Evolutionary conservation across 2,888 invertebrate species (phyloP), one percentile per base, ranked within the genome.

Genomic region (Agrypnus murinus): DNA sequence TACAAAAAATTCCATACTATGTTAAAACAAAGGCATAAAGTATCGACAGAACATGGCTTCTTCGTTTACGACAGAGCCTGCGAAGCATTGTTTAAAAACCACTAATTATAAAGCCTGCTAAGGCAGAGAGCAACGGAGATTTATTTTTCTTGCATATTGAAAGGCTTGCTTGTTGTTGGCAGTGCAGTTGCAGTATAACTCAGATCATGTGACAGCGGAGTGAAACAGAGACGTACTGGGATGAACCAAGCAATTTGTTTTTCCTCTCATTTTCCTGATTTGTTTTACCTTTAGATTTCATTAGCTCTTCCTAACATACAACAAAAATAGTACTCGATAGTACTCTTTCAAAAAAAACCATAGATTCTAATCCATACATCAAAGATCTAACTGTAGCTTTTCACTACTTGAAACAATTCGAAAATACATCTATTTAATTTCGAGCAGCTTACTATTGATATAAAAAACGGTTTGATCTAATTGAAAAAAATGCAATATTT

Each of bases 91-190:
- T 84, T 84, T 84, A 84, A 85, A 84, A 84, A 84, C 81, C 84
- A 84, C 85, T 85, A 85, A 85, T 85, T 85, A 84, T 84, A 84
- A 84, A 82, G 81, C 81, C 81, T 79, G 82, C 81, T 81, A 79
- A 78, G 79, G 78, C 77, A 77, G 76, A 77, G 76, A 77, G 75
- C 73, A 77, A 76, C 74, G 77, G 82, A 85, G 84, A 85, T 85
- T 85, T 85, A 85, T 85, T 85, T 85, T 85, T 84, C 84, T 85
- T 85, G 85, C 84, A 84, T 85, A 85, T 84, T 84, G 84, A 85
- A 84, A 84, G 83, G 78, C 82, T 80, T 79, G 75, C 81, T 71
- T 68, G 75, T 75, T 78, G 81, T 81, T 81, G 81, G 80, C 82
- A 81, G 80, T 79, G 82, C 80, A 77, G 82, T 82, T 81, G 85